Evolutionary conservation across 2,797 vertebrate species (phyloP), one percentile per base, ranked within the genome.

Genomic region (Emydoidea blandingii): DNA sequence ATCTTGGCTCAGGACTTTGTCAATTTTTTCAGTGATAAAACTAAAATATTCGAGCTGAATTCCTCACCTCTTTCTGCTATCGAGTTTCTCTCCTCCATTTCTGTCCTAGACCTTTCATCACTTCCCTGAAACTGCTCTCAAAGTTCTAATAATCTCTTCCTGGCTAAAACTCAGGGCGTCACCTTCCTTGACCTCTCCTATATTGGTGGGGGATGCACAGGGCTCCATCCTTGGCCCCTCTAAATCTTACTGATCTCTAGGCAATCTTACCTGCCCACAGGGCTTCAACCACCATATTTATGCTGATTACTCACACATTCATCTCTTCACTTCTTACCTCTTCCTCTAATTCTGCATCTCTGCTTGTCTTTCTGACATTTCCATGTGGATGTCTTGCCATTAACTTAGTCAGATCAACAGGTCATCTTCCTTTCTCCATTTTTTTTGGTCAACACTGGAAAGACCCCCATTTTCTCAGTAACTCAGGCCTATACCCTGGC

Each of bases 381-480:
- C 11, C 79, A 1, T 4, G 72, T 41, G 1, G 1, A 16, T 68
- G 12, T 27, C 44, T 37, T 82, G 25, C 18, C 25, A 57, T 57
- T 57, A 29, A 29, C 25, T 57, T 57, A 57, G 56, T 57, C 25
- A 57, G 56, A 57, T 54, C 21, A 54, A 54, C 53, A 54, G 53
- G 21, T 91, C 41, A 19, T 82, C 54, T 6, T 93, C 79, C 12
- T 2, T 11, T 5, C 52, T 74, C 10, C 6, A 79, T 88, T 52
- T 53, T 62, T 54, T 56, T 54, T 87, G 82, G 44, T 47, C 85
- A 81, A 81, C 0, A 57, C 29, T 57, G 56, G 56, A 2, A 79
- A 83, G 25, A 41, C 12, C n/a, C 37, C 5, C 27, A 78, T 91
- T 57, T 0, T 2, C 68, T 83, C 0, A 0, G 19, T 93, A 87